Evolutionary conservation across 2,888 invertebrate species (phyloP).

Genomic region (Hylaea fasciaria): DNA sequence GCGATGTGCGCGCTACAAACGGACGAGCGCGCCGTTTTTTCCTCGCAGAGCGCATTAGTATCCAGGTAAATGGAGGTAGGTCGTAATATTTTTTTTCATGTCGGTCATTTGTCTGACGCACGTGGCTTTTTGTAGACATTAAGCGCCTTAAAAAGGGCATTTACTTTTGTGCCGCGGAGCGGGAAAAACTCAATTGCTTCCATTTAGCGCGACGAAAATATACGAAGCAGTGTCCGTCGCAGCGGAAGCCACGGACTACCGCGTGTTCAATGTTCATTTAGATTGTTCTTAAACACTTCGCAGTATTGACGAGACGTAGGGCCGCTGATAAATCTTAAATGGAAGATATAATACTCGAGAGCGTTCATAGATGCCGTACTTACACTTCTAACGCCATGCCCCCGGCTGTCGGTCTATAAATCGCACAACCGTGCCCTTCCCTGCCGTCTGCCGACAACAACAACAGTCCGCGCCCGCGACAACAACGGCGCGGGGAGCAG

Average conservation of each 20-base stretch:
- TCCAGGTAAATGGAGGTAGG: conserved; percentile 53
- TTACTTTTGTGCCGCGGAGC: conserved; percentile 48
- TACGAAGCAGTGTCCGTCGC: conserved; percentile 10
- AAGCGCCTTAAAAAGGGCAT: conserved; percentile 68
- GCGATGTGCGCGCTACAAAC: conserved; percentile 22
- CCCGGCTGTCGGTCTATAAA: background rate
- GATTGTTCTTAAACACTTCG: too few relatives aligned
- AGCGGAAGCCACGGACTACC: background rate
- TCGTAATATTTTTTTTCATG: conserved; percentile 66
- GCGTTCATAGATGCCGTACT: conserved; percentile 8
- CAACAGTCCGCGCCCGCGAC: background rate
- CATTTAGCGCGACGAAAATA: conserved; percentile 35
- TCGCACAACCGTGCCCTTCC: background rate
- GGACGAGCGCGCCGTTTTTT: conserved; percentile 2
- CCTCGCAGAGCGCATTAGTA: conserved; percentile 18
- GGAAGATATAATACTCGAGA: conserved; percentile 7
- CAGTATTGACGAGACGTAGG: background rate
- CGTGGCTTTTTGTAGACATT: conserved; percentile 73
- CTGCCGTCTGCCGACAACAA: background rate
- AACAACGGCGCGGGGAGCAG: background rate
- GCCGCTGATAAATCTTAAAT: background rate
- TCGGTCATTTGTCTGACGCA: conserved; percentile 70
- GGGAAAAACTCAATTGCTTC: conserved; percentile 43
- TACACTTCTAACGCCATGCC: conserved; percentile 15
- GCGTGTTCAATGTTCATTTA: too few relatives aligned